Evolutionary conservation across 1,140 invertebrate genomes (phyloP).

Genomic region (Listronotus bonariensis): DNA sequence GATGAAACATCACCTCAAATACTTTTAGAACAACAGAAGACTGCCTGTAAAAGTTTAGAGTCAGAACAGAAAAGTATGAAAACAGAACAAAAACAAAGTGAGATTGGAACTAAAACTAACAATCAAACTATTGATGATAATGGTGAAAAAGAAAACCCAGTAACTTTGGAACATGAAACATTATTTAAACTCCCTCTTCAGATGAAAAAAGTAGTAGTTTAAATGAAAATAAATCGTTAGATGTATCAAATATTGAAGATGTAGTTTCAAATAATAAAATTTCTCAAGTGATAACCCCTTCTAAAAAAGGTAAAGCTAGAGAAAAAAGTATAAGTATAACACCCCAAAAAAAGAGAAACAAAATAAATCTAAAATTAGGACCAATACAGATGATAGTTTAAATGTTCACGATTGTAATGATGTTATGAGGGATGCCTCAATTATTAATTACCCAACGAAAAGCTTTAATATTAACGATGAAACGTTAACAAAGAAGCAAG

Average conservation of each 20-base stretch:
- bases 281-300: not conserved
- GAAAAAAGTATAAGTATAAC: too few species aligned
- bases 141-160: too few species aligned
- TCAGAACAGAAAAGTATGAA: too few species aligned
- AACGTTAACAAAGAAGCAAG: not conserved
- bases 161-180: too few species aligned
- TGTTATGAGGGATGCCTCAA: not conserved
- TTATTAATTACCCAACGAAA: not conserved
- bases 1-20: too few species aligned
- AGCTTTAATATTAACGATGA: not conserved
- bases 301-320: too few species aligned
- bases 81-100: too few species aligned
- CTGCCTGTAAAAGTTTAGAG: too few species aligned
- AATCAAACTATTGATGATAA: too few species aligned
- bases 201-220: not conserved
- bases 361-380: constrained; percentile 9
- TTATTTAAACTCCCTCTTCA: not conserved
- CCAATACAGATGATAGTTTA: constrained; percentile 23
- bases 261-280: not conserved
- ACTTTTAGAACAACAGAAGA: too few species aligned
- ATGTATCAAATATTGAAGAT: not conserved
- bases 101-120: too few species aligned
- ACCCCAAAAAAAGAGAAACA: too few species aligned
- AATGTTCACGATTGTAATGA: constrained; percentile 12
- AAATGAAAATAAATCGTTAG: not conserved